Evolutionary conservation across 2,888 invertebrate species (phyloP).

Genomic region (Agrilus mali): DNA sequence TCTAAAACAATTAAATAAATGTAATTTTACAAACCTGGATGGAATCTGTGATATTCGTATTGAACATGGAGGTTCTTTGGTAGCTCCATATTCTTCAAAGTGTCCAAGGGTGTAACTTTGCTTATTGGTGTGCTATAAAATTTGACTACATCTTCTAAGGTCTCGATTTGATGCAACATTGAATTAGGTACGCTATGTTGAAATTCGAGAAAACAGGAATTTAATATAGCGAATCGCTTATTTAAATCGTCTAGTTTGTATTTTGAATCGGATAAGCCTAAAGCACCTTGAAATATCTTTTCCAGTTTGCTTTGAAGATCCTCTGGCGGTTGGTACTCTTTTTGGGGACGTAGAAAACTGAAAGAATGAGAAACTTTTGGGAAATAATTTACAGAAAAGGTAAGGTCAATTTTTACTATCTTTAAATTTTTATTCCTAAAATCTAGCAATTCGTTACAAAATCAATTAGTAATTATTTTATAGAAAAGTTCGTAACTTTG

Average conservation of each 20-base stretch:
- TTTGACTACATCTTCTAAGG: constrained; percentile 56
- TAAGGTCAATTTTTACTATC: no score
- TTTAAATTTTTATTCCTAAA: no score
- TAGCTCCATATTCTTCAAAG: constrained; percentile 54
- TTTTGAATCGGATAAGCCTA: constrained; percentile 36
- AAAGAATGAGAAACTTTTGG: constrained; percentile 18
- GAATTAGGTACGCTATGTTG: constrained; percentile 74
- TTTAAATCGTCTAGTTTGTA: constrained; percentile 38
- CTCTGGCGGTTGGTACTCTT: constrained; percentile 59
- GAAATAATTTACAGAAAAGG: no score
- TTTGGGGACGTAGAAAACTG: constrained; percentile 65
- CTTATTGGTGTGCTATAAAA: constrained; percentile 65
- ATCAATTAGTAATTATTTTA: no score
- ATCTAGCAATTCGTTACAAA: no score
- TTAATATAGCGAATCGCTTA: constrained; percentile 56
- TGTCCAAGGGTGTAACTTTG: constrained; percentile 60
- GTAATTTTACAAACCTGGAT: constrained; percentile 48
- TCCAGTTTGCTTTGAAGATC: constrained; percentile 50
- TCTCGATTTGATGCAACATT: constrained; percentile 58
- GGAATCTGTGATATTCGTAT: constrained; percentile 67
- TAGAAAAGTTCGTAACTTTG: no score
- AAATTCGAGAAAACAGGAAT: constrained; percentile 57
- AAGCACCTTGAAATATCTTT: constrained; percentile 41
- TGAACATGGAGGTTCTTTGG: constrained; percentile 83
- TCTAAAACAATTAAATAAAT: not conserved